Percentiles rank a stretch among this genome's conserved stretches.
Conservation (phyloP, 1,140 invertebrate genomes). For the Varroa destructor region DNA sequence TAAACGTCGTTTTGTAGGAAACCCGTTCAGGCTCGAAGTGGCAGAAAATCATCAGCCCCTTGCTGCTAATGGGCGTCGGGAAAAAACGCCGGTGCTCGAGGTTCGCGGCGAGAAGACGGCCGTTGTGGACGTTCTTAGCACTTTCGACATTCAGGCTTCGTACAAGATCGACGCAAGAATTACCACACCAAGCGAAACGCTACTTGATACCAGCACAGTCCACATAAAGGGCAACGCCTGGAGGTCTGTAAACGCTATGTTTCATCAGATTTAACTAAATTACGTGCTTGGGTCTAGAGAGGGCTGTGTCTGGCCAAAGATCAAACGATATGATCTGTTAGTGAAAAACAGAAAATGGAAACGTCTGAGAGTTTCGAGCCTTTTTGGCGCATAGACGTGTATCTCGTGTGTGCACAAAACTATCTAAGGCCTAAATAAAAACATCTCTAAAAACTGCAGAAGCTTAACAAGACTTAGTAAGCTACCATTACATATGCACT, state of each 20-base stretch:
- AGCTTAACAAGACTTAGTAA: too few species aligned
- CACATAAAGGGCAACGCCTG: conserved; percentile 14
- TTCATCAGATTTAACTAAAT: too few species aligned
- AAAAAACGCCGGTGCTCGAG: not conserved
- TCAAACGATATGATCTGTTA: too few species aligned
- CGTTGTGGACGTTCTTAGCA: conserved; percentile 47
- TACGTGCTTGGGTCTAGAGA: too few species aligned
- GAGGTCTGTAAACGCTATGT: conserved; percentile 39
- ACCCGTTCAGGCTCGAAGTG: conserved; percentile 21
- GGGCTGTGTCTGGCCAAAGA: too few species aligned
- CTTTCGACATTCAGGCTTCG: conserved; percentile 49
- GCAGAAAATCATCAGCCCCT: not conserved
- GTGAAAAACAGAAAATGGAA: too few species aligned
- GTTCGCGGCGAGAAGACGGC: conserved; percentile 40
- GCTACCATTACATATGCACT: too few species aligned
- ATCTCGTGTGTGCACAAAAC: too few species aligned
- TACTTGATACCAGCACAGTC: conserved; percentile 17
- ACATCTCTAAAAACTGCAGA: too few species aligned
- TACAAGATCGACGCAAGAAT: conserved; percentile 31
- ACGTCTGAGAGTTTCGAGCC: too few species aligned
- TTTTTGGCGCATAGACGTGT: too few species aligned
- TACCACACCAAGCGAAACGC: conserved; percentile 17
- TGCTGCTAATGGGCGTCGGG: not conserved
- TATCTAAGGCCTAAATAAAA: too few species aligned
- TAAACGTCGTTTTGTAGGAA: not conserved